Evolutionary conservation across 2,888 invertebrate genomes (phyloP).

Genomic region (Chrysolina americana): DNA sequence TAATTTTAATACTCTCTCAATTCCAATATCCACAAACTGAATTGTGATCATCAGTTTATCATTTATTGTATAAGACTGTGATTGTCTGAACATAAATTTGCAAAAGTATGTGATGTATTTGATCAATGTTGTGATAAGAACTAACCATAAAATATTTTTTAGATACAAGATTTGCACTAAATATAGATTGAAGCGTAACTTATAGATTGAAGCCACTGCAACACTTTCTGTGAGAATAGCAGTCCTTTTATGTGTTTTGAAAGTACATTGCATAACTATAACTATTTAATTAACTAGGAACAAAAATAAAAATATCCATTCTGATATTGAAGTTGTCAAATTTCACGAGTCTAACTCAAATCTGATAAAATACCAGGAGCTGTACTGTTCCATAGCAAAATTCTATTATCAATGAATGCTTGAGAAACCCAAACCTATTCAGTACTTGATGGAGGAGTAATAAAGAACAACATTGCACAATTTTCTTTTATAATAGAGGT

Average conservation of each 20-base stretch:
- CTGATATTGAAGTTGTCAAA: too few species aligned
- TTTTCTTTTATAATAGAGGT: too few species aligned
- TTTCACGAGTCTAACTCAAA: too few species aligned
- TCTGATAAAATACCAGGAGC: too few species aligned
- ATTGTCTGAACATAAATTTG: conserved; percentile 12
- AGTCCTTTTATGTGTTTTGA: not conserved
- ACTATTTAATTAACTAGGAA: too few species aligned
- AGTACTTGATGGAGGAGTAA: too few species aligned
- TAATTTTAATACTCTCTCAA: not conserved
- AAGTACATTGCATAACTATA: not conserved
- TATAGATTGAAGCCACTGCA: conserved; percentile 4
- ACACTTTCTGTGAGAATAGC: not conserved
- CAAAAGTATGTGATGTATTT: conserved; percentile 7
- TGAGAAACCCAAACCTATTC: too few species aligned
- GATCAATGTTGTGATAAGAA: conserved; percentile 10
- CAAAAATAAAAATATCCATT: too few species aligned
- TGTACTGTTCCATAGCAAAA: too few species aligned
- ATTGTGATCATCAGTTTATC: not conserved
- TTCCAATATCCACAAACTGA: not conserved
- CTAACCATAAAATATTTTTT: conserved; percentile 9
- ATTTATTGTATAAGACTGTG: conserved; percentile 7
- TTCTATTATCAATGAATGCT: too few species aligned
- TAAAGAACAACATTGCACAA: too few species aligned
- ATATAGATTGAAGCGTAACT: not conserved
- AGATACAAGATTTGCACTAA: conserved; percentile 12